Percentiles rank a stretch among this genome's conserved stretches.
These are phyloP conservation scores for Heliconius eleuchia DNA, from an alignment of 1,140 invertebrate species.

Conservation along the genomic window DNA sequence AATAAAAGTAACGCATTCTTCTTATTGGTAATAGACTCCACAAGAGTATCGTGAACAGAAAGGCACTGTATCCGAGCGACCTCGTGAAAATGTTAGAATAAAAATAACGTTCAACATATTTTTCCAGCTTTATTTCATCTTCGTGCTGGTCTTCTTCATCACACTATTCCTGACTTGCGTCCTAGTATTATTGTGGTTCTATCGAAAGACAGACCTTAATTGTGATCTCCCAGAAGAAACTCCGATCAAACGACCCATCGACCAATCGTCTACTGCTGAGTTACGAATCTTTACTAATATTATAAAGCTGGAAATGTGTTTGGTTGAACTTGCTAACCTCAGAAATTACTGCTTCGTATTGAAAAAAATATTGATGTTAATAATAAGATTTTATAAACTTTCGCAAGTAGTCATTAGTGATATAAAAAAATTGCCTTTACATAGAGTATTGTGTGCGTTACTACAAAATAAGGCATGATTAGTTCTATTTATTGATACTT, in stretches of 20 bases:
- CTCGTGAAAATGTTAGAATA: too few species aligned
- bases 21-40: too few species aligned
- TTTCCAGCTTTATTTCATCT: constrained; percentile 57
- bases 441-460: too few species aligned
- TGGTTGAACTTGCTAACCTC: neutral
- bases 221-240: constrained; percentile 45
- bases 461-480: too few species aligned
- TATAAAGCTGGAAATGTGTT: neutral
- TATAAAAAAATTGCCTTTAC: too few species aligned
- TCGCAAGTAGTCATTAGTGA: too few species aligned
- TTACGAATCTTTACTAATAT: neutral
- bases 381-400: too few species aligned
- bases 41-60: too few species aligned
- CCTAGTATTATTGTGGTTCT: constrained; percentile 45
- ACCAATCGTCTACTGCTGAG: constrained; percentile 18
- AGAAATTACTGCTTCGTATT: too few species aligned
- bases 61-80: too few species aligned
- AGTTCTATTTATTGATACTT: neutral
- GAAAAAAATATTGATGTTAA: too few species aligned
- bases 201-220: constrained; percentile 37
- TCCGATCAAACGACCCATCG: constrained; percentile 34
- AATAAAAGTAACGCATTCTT: too few species aligned
- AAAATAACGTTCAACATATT: neutral
- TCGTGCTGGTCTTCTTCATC: constrained; percentile 57
- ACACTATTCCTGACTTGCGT: constrained; percentile 49